These are phyloP conservation scores for Sinodicranocentrus sp. DNA, from an alignment of 2,888 invertebrate genomes.

Conservation along the genomic window DNA sequence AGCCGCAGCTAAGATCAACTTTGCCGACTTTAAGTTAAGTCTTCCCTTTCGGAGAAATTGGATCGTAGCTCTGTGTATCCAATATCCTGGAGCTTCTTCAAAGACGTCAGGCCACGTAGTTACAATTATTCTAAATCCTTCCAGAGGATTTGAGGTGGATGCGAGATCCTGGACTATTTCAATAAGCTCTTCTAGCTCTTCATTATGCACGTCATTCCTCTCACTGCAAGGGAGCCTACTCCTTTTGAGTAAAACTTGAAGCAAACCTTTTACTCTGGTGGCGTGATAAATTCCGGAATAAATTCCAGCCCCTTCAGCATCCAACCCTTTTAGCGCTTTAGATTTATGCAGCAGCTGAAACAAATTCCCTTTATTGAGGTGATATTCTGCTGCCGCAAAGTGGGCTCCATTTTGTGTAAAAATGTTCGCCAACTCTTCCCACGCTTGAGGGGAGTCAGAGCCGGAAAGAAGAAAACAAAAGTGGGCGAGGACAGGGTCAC, in stretches of 20 bases:
- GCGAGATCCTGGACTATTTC: constrained; percentile 64
- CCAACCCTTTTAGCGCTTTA: constrained; percentile 25
- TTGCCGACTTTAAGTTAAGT: constrained; percentile 58
- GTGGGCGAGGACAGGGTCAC: constrained; percentile 67
- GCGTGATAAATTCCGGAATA: constrained; percentile 65
- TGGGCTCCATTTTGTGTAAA: constrained; percentile 61
- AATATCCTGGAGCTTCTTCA: constrained; percentile 50
- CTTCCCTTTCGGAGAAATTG: constrained; percentile 41
- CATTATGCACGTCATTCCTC: constrained; percentile 11
- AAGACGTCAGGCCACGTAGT: constrained; percentile 68
- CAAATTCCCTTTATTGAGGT: constrained; percentile 55
- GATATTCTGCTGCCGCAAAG: constrained; percentile 66
- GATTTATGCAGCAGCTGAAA: constrained; percentile 51
- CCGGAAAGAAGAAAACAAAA: constrained; percentile 67
- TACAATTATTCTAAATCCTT: constrained; percentile 66
- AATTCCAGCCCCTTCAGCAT: constrained; percentile 53
- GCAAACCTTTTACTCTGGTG: constrained; percentile 56
- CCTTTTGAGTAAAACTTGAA: constrained; percentile 40
- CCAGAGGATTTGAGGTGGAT: constrained; percentile 51
- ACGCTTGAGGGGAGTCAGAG: constrained; percentile 34
- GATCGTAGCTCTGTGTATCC: constrained; percentile 60
- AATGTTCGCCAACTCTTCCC: constrained; percentile 60
- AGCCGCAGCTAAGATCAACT: constrained; percentile 60
- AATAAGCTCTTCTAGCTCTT: constrained; percentile 66
- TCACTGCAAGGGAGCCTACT: constrained; percentile 36